Conservation (phyloP, 2,888 invertebrate genomes). For the Acleris holmiana region DNA sequence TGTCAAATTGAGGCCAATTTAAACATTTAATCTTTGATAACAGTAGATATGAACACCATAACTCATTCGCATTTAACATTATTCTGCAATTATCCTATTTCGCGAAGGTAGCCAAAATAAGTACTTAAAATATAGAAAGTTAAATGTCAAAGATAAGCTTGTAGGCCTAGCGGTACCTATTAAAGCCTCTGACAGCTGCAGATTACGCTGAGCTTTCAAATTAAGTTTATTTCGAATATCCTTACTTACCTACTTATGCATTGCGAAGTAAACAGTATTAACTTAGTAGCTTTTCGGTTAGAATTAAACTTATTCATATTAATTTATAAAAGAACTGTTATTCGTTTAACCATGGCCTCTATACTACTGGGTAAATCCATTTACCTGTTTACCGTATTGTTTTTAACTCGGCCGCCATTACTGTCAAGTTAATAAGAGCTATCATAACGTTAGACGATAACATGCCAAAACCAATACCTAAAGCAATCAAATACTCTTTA, state of each 20-base stretch:
- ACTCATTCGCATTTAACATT: conserved; percentile 5
- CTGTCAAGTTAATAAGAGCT: too few relatives aligned
- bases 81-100: conserved; percentile 20
- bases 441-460: too few relatives aligned
- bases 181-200: conserved; percentile 32
- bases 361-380: too few relatives aligned
- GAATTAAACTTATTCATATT: too few relatives aligned
- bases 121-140: conserved; percentile 36
- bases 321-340: too few relatives aligned
- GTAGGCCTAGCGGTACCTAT: conserved; percentile 35
- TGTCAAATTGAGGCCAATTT: too few relatives aligned
- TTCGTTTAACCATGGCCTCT: too few relatives aligned
- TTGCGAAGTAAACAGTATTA: conserved; percentile 8
- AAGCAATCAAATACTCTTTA: too few relatives aligned
- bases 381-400: too few relatives aligned
- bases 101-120: conserved; percentile 14
- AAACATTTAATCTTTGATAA: not conserved
- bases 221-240: conserved; percentile 30
- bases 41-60: not conserved
- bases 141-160: conserved; percentile 34
- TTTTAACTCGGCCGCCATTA: too few relatives aligned
- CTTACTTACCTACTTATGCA: conserved; percentile 21
- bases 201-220: conserved; percentile 35
- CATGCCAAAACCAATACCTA: too few relatives aligned
- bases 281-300: not conserved